Evolutionary conservation across 1,140 invertebrate species (phyloP).

Genomic region (Danaus melanippus): DNA sequence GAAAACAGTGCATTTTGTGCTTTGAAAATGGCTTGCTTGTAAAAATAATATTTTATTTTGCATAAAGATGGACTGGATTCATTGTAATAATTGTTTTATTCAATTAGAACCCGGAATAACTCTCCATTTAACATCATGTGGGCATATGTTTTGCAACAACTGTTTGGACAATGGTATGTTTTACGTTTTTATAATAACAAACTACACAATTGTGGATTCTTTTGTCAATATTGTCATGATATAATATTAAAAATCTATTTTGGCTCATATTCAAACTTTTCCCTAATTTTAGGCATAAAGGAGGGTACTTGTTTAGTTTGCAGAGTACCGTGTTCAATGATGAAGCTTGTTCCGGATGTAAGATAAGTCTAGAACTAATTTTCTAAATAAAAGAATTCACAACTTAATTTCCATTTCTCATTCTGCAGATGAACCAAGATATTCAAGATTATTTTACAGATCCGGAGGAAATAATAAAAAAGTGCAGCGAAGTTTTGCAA

Average conservation of each 20-base stretch:
- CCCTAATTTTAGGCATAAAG: constrained; percentile 38
- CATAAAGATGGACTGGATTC: constrained; percentile 68
- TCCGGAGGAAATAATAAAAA: constrained; percentile 65
- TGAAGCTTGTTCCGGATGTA: constrained; percentile 66
- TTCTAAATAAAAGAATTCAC: too few relatives aligned
- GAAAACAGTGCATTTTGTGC: too few relatives aligned
- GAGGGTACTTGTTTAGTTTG: constrained; percentile 64
- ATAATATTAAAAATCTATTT: background rate
- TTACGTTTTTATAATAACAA: constrained; percentile 15
- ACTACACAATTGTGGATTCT: background rate
- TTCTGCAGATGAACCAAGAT: constrained; percentile 64
- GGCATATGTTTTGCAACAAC: constrained; percentile 69
- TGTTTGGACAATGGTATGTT: constrained; percentile 56
- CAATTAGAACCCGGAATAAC: constrained; percentile 59
- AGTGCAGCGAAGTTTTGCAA: constrained; percentile 58
- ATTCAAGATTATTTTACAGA: constrained; percentile 69
- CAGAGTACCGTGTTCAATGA: constrained; percentile 54
- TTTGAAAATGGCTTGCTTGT: too few relatives aligned
- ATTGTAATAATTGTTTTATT: constrained; percentile 68
- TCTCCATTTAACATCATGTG: constrained; percentile 66
- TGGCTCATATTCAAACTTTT: background rate
- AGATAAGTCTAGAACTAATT: constrained; percentile 19
- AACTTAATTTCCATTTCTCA: constrained; percentile 4
- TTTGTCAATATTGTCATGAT: constrained; percentile 3
- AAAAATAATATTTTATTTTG: constrained; percentile 7